A percentile compares a stretch with the other conserved stretches of the same genome.
Conservation (phyloP, 2,888 invertebrate species). For the Rhamnusium bicolor region DNA sequence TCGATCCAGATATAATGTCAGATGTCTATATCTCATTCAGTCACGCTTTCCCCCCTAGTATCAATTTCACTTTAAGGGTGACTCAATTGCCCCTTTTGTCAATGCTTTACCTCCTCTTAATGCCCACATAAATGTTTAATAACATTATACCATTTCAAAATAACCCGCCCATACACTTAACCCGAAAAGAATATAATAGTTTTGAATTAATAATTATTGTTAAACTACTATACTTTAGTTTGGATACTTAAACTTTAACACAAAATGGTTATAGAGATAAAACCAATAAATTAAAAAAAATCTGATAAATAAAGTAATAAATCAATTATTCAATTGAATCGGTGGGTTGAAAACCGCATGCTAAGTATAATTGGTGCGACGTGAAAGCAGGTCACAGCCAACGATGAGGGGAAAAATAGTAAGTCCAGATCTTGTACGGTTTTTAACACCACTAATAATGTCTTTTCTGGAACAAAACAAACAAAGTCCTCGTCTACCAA, state of each 20-base stretch:
- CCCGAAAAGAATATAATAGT: neutral
- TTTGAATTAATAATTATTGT: neutral
- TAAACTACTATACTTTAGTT: neutral
- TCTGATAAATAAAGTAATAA: too few relatives aligned
- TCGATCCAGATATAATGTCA: neutral
- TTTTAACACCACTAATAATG: too few relatives aligned
- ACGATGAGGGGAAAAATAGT: too few relatives aligned
- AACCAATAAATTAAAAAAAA: too few relatives aligned
- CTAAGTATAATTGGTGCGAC: too few relatives aligned
- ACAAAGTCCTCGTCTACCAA: too few relatives aligned
- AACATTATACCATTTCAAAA: neutral
- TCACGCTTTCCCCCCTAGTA: neutral
- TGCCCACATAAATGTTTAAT: conserved; percentile 1
- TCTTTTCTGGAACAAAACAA: too few relatives aligned
- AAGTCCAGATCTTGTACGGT: too few relatives aligned
- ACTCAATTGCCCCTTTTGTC: conserved; percentile 3
- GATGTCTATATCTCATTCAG: neutral
- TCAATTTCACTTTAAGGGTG: neutral
- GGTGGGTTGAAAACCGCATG: too few relatives aligned
- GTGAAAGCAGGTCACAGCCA: too few relatives aligned
- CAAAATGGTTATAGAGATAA: too few relatives aligned
- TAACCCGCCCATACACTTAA: neutral
- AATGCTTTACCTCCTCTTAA: neutral
- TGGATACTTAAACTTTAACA: neutral
- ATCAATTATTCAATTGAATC: too few relatives aligned